These are phyloP conservation scores for Meloidogyne hapla DNA, from an alignment of 1,140 invertebrate genomes.

Conservation along the genomic window DNA sequence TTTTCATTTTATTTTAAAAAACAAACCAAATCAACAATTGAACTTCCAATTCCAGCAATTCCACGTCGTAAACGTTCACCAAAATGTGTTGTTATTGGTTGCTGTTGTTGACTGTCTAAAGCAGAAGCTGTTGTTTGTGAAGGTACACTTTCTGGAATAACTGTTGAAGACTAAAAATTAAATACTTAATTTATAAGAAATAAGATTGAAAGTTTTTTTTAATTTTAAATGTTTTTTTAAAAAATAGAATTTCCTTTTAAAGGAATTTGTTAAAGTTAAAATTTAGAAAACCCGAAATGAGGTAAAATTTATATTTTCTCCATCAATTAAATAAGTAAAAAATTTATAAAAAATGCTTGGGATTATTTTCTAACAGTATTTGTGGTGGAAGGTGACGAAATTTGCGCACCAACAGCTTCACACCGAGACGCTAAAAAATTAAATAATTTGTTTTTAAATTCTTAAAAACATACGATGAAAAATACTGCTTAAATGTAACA, in stretches of 20 bases:
- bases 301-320: no score
- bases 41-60: constrained; percentile 3
- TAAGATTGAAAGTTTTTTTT: not conserved
- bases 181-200: not conserved
- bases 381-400: not conserved
- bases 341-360: no score
- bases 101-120: not conserved
- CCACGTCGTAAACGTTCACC: not conserved
- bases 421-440: not conserved
- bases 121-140: not conserved
- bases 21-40: not conserved
- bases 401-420: not conserved
- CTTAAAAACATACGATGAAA: constrained; percentile 10
- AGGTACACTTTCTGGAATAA: not conserved
- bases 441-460: not conserved
- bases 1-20: not conserved
- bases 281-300: no score
- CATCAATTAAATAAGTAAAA: no score
- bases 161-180: not conserved
- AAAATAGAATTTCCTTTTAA: no score
- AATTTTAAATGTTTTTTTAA: no score
- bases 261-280: no score
- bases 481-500: constrained; percentile 20
- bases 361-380: not conserved
- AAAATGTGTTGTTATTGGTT: not conserved